phyloP scores from a whole-genome alignment of 2,113 vertebrate genomes.

The Columbina picui region DNA sequence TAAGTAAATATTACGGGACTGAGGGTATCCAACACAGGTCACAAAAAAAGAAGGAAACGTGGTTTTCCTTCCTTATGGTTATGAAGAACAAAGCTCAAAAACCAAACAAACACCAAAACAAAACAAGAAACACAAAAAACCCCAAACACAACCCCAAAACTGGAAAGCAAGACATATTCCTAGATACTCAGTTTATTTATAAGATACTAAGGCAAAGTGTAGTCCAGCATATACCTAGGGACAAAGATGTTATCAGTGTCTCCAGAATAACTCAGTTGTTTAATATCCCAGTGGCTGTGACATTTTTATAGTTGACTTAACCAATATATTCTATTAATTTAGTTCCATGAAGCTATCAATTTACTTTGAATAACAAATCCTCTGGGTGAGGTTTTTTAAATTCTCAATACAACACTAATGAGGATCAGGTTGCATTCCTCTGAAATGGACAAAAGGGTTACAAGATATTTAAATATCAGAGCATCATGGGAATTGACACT shows the following conservation, averaged over 20 bases:
- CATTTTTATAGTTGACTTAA: not conserved
- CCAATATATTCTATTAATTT: not conserved
- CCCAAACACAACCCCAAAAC: fast-evolving
- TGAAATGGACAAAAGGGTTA: not conserved
- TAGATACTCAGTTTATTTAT: not conserved
- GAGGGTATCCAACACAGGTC: not conserved
- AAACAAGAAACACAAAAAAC: too few species aligned
- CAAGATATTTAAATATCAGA: not conserved
- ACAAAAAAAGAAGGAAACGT: not conserved
- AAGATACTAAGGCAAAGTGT: not conserved
- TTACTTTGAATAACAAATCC: not conserved
- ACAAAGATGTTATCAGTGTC: not conserved
- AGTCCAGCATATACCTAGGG: not conserved
- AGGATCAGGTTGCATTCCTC: not conserved
- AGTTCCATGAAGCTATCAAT: not conserved
- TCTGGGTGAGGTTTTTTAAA: not conserved
- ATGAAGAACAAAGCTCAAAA: not conserved
- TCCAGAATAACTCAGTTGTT: not conserved
- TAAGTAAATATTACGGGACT: not conserved
- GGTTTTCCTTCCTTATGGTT: not conserved
- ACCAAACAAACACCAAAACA: too few species aligned
- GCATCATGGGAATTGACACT: not conserved
- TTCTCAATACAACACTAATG: not conserved
- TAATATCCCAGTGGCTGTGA: not conserved
- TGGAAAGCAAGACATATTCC: not conserved